Evolutionary conservation across 2,888 invertebrate genomes (phyloP).

Genomic region (Epinotia nisella): DNA sequence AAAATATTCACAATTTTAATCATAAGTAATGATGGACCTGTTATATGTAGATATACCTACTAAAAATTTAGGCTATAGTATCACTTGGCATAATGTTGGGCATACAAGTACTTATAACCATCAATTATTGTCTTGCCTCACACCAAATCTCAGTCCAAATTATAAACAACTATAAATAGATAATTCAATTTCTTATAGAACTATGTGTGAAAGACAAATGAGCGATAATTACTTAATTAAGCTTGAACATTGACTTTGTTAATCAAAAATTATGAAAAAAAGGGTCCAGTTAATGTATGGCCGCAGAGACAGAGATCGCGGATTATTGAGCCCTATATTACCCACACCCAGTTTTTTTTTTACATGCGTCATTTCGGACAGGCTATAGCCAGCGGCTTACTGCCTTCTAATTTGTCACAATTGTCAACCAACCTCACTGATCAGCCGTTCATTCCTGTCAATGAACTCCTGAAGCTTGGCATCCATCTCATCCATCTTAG

Average conservation of each 20-base stretch:
- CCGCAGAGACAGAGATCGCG: too few relatives aligned
- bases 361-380: too few relatives aligned
- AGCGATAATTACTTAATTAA: not conserved
- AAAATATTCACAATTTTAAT: not conserved
- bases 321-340: too few relatives aligned
- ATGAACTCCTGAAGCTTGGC: conserved; percentile 86
- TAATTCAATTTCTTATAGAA: too few relatives aligned
- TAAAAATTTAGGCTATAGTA: not conserved
- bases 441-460: conserved; percentile 86
- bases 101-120: too few relatives aligned
- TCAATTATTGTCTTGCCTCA: not conserved
- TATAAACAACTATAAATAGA: not conserved
- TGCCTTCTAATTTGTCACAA: not conserved
- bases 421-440: conserved; percentile 75
- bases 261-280: not conserved
- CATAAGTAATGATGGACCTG: not conserved
- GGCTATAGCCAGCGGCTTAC: not conserved
- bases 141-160: not conserved
- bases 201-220: not conserved
- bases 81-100: not conserved
- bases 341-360: not conserved
- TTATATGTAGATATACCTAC: not conserved
- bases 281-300: too few relatives aligned
- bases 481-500: conserved; percentile 96
- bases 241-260: not conserved